Conservation (phyloP, 2,888 invertebrate species). For the Eupithecia tripunctaria region DNA sequence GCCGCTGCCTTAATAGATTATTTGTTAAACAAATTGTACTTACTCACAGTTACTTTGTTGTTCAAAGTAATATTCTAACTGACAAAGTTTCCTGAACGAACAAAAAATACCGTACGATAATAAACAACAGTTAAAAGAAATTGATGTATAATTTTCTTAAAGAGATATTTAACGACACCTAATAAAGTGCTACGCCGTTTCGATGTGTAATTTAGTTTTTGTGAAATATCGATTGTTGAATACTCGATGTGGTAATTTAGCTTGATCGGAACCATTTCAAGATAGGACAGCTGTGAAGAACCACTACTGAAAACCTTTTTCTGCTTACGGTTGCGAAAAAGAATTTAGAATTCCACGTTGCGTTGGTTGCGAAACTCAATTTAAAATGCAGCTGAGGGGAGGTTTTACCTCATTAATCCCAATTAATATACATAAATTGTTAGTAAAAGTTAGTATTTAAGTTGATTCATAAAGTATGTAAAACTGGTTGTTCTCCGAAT, state of each 20-base stretch:
- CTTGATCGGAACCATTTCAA: not conserved
- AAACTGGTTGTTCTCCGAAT: too few species aligned
- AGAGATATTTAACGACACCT: constrained; percentile 45
- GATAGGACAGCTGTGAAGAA: not conserved
- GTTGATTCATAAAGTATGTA: too few species aligned
- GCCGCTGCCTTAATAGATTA: not conserved
- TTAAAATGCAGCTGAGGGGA: not conserved
- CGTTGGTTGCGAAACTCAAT: not conserved
- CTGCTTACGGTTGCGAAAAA: not conserved
- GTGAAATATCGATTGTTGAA: constrained; percentile 22
- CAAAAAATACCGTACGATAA: constrained; percentile 28
- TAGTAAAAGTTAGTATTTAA: too few species aligned
- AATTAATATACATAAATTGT: too few species aligned
- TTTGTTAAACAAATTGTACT: not conserved
- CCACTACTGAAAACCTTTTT: not conserved
- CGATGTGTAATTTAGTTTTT: constrained; percentile 40
- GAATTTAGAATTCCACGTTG: not conserved
- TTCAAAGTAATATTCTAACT: not conserved
- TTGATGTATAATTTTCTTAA: constrained; percentile 41
- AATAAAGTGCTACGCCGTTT: constrained; percentile 37
- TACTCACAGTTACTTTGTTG: not conserved
- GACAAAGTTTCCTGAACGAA: constrained; percentile 10
- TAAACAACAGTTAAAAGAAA: constrained; percentile 32
- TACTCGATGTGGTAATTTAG: not conserved
- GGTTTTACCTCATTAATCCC: not conserved